Conservation (phyloP, 2,113 vertebrate species). For the Pristiophorus japonicus region DNA sequence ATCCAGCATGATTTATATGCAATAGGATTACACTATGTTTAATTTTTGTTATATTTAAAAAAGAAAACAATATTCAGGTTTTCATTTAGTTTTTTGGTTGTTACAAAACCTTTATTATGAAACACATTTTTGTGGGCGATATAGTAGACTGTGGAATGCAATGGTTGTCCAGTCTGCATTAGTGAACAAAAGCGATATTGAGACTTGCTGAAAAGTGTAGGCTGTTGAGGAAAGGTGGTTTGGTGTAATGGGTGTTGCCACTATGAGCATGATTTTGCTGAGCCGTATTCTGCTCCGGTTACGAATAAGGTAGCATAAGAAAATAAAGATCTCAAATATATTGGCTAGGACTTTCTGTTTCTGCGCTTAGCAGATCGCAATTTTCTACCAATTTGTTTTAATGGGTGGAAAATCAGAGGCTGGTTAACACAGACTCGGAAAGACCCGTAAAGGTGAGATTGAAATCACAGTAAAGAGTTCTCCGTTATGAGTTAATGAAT, state of each 20-base stretch:
- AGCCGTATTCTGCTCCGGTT: background rate
- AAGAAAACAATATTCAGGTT: background rate
- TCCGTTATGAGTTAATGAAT: background rate
- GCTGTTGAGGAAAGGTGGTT: background rate
- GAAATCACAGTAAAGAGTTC: background rate
- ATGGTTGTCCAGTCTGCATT: background rate
- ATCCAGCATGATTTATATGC: background rate
- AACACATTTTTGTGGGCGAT: background rate
- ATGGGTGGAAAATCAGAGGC: background rate
- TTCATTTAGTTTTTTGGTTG: background rate
- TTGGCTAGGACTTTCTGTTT: background rate
- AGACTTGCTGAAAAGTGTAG: background rate
- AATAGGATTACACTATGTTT: background rate
- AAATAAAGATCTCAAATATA: background rate
- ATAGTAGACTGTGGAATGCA: slow-evolving; percentile 15
- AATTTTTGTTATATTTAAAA: background rate
- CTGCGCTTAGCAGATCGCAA: background rate
- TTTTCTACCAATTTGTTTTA: background rate
- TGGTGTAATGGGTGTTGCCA: background rate
- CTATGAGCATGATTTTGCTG: background rate
- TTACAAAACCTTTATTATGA: background rate
- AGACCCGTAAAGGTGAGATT: background rate
- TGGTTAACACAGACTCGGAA: background rate
- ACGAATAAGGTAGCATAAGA: background rate
- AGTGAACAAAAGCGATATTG: slow-evolving; percentile 18